Base-by-base conservation (phyloP, 2,797 vertebrate species). In the Brotula barbata region DNA sequence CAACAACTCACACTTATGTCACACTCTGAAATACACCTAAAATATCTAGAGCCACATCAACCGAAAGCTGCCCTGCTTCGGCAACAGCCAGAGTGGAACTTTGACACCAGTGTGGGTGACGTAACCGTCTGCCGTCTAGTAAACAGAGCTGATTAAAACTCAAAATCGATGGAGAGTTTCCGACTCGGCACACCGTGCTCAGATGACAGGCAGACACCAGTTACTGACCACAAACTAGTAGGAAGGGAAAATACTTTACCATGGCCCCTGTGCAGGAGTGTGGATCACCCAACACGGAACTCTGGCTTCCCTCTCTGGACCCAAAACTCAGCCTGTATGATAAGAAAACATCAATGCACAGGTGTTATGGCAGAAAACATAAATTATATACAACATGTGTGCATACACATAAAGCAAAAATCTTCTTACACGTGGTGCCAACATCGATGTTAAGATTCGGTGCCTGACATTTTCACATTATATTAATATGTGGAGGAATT, bases 191-290 rank as follows among this genome's bases (percentile, higher is more conserved):
- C 54, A 77, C 25, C 8, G 56, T 21, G 70, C 40, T 44, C 33
- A 20, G 21, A 37, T 44, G 37, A 14, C 42, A 73, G 21, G 67
- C 50, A 47, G 8, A 59, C 23, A 59, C 45, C 25, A 36, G 55
- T 33, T 57, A 50, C 31, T 56, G 48, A 49, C 14, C 21, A 46
- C 50, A 68, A 28, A 49, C 52, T 71, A 22, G 42, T 11, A 72
- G 20, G 13, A 66, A 15, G 31, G 44, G 10, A 64, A 22, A 7
- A 31, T 47, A 68, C 64, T 62, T 81, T 90, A 93, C 92, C 92
- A 93, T 93, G 76, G 89, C 85, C 86, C 80, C 79, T 68, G 74
- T 64, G 85, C 90, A 87, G 88, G 89, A 89, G 89, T 80, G 75
- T 45, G 78, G 85, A 72, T 87, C 83, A 75, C 71, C 81, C 76